Base-by-base conservation (phyloP, 2,797 vertebrate genomes). In the Australoheros facetus region DNA sequence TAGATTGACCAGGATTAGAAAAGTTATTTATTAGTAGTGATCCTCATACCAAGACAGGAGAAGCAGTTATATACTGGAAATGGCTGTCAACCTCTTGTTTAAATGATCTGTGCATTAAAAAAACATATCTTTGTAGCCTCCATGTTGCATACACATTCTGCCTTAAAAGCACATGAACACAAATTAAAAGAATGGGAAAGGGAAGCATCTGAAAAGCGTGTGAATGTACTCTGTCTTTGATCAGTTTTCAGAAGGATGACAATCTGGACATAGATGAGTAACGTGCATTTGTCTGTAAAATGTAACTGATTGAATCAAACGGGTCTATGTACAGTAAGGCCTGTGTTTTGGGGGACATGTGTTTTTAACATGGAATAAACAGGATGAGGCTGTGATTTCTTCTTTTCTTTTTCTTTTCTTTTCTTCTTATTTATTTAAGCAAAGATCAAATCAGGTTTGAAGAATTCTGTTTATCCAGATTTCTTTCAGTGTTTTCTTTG, bases 211-310 rank as follows among this genome's bases (percentile, higher is more conserved):
- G 37, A 64, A 64, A 21, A 42, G 13, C 37, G 16, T 64, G 13
- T 64, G n/a, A 42, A 42, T 62, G 21, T 42, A 17, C 37, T 70
- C 37, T 70, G 16, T 42, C 37, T 75, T 71, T 12, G 42, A 56
- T 57, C 23, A 34, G 21, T 45, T 23, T 34, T 53, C 48, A 79
- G 57, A 26, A 26, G 26, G 26, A 26, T 26, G 26, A 26, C 26
- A 75, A 73, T 62, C 62, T 77, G 51, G 62, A 30, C 56, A 71
- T 53, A 10, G 64, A 87, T 83, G 83, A 88, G 59, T 85, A 71
- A 86, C 56, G 58, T 17, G 48, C 70, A 48, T 53, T 77, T 82
- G 53, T 87, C 37, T 73, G 30, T 59, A 26, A 17, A 81, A 74
- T 72, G 71, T 32, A 64, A 73, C 56, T 34, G 23, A 64, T 56